Percentiles rank a stretch among this genome's conserved stretches.
Evolutionary conservation across 37 sponge, comb jelly and placozoan species (phyloP).

Genomic region (Oopsacas minuta): DNA sequence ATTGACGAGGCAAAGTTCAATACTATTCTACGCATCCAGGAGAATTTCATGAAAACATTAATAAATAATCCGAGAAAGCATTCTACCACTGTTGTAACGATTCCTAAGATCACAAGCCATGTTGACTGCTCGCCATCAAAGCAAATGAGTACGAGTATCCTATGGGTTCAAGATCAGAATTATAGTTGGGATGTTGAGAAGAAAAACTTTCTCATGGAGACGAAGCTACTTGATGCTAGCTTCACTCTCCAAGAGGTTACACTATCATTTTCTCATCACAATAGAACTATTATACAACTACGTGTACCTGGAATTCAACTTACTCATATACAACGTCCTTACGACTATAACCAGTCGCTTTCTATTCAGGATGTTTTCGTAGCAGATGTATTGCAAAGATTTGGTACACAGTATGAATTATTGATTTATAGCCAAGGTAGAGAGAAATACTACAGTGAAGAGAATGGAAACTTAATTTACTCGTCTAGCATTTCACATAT

Average conservation of each 20-base stretch:
- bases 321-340: constrained; percentile 7
- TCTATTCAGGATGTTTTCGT: constrained; percentile 51
- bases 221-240: constrained; percentile 8
- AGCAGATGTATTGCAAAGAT: constrained; percentile 58
- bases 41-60: not conserved
- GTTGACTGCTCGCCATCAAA: not conserved
- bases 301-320: not conserved
- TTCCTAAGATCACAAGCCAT: not conserved
- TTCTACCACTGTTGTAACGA: not conserved
- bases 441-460: not conserved
- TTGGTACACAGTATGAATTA: constrained; percentile 68
- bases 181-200: constrained; percentile 15
- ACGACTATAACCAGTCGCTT: not conserved
- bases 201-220: not conserved
- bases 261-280: not conserved
- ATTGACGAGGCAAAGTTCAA: not conserved
- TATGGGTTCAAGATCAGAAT: not conserved
- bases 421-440: constrained; percentile 22
- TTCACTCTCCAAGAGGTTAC: constrained; percentile 10
- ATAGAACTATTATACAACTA: not conserved
- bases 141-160: not conserved
- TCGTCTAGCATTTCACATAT: not conserved
- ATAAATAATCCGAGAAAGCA: not conserved
- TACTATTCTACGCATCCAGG: not conserved
- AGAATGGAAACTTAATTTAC: not conserved